These are phyloP conservation scores for Harmothoe impar DNA, from an alignment of 2,888 invertebrate species.

Conservation along the genomic window DNA sequence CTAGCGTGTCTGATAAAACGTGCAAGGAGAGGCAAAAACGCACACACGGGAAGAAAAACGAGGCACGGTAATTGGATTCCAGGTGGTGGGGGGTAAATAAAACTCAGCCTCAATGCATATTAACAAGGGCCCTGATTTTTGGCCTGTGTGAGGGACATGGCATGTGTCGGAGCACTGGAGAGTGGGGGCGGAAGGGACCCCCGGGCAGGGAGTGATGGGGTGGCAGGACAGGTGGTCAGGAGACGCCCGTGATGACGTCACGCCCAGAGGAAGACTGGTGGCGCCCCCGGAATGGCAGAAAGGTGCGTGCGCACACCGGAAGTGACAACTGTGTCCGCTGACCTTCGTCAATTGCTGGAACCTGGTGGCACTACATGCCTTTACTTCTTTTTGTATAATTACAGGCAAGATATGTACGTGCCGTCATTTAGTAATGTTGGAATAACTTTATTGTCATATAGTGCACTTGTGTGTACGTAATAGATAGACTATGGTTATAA, in stretches of 20 bases:
- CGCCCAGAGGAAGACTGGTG: not conserved
- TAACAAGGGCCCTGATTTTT: not conserved
- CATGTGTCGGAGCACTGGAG: not conserved
- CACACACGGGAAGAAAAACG: not conserved
- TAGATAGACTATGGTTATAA: no score
- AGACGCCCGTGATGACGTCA: not conserved
- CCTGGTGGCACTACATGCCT: not conserved
- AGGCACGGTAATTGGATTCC: not conserved
- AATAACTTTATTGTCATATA: no score
- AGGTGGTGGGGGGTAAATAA: conserved; percentile 5
- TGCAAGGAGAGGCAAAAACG: no score
- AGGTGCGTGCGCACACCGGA: not conserved
- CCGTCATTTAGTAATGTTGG: no score
- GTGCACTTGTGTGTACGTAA: no score
- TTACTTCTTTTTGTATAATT: no score
- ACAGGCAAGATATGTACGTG: no score
- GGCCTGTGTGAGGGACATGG: not conserved
- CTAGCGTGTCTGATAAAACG: not conserved
- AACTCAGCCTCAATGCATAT: not conserved
- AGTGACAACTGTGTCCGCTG: not conserved
- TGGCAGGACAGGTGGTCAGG: not conserved
- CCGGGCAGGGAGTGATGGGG: not conserved
- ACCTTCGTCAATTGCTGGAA: not conserved
- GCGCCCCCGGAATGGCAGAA: not conserved
- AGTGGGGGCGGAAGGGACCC: not conserved